Base-by-base conservation (phyloP, 1,140 invertebrate genomes). In the Dufourea novaeangliae region DNA sequence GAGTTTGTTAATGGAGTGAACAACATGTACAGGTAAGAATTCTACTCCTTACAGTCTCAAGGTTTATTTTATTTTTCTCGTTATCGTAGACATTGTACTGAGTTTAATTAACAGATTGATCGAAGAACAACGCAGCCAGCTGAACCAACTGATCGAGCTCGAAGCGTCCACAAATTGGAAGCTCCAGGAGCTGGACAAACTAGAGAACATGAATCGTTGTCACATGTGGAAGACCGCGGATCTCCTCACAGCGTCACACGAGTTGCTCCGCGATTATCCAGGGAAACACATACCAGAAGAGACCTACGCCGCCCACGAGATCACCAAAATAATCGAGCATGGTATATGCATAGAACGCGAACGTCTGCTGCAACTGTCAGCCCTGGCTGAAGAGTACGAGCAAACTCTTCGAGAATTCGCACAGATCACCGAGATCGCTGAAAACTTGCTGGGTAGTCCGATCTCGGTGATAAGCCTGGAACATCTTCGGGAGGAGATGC, bases 401-500 rank as follows among this genome's bases (percentile, higher is more conserved):
- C 95, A 97, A 91, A 97, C 96, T 0, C 92, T 98, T 0, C 95
- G 96, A 86, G 97, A 97, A 90, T 97, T 98, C 82, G 94, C 94
- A 1, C 96, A 97, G 87, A 97, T 97, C 29, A 97, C 96, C 3
- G 95, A 96, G 39, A 94, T 97, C 5, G 96, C 97, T 4, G 95
- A 97, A 89, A 95, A 95, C 59, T 89, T 97, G 34, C 92, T 97
- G 4, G 95, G 96, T 56, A 95, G 94, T 83, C 95, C 95, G 22
- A 95, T 97, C 37, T 94, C 94, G 2, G 96, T 97, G 1, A 94
- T 93, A 50, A 95, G 95, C 81, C 92, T 97, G 68, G 94, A 96
- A 83, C 95, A 97, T 84, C 90, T 97, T 12, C 96, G 96, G 84
- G 96, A 97, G 85, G 97, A 97, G 92, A 96, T 97, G 91, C 96